Percentiles rank a stretch among this genome's conserved stretches.
Conservation (phyloP, 1,140 invertebrate genomes). For the Drosophila seguyi region DNA sequence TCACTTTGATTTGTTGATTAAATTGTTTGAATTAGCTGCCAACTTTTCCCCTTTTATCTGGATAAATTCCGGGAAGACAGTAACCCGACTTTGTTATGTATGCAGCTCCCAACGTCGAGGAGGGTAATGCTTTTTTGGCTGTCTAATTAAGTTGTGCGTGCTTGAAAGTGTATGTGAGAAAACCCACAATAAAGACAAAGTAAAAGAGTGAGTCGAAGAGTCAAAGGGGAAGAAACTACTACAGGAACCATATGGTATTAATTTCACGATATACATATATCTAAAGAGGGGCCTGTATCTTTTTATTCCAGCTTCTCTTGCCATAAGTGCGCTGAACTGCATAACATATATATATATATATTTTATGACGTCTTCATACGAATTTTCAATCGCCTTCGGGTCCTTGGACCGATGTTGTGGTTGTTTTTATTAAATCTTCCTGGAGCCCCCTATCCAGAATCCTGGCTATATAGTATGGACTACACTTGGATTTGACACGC, state of each 20-base stretch:
- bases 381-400: constrained; percentile 49
- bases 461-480: constrained; percentile 1
- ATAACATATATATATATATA: constrained; percentile 22
- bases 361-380: constrained; percentile 75
- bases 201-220: not conserved
- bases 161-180: not conserved
- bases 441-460: constrained; percentile 1
- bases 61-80: constrained; percentile 2
- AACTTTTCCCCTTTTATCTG: constrained; percentile 14
- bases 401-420: constrained; percentile 48
- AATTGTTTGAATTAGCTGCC: constrained; percentile 6
- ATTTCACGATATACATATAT: not conserved
- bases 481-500: constrained; percentile 58
- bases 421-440: constrained; percentile 73
- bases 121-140: constrained; percentile 24
- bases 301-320: constrained; percentile 12
- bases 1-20: constrained; percentile 9
- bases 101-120: constrained; percentile 12
- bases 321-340: constrained; percentile 59
- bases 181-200: not conserved
- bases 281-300: constrained; percentile 3
- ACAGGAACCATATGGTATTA: not conserved
- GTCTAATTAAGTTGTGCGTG: constrained; percentile 29
- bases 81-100: constrained; percentile 23
- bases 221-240: not conserved